Evolutionary conservation across 2,113 vertebrate genomes (phyloP).

Genomic region (Cichladusa arquata): DNA sequence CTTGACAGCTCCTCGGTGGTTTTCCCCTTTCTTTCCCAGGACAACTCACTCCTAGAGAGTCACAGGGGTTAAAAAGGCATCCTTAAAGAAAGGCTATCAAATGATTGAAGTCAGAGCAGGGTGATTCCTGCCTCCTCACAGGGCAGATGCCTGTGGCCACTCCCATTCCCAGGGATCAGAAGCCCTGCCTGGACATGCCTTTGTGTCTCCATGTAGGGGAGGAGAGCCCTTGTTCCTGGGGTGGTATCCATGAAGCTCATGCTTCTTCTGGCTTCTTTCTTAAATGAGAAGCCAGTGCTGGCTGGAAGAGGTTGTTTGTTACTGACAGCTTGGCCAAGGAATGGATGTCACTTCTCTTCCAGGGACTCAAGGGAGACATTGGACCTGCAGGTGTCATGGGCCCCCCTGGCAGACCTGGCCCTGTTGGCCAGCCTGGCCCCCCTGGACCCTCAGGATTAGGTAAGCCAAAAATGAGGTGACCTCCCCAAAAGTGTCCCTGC

Average conservation of each 20-base stretch:
- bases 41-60: neutral
- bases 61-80: neutral
- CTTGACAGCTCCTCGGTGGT: neutral
- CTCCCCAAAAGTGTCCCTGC: neutral
- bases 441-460: constrained; percentile 86
- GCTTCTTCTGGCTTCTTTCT: neutral
- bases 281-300: neutral
- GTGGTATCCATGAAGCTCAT: neutral
- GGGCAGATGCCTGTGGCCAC: neutral
- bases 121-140: neutral
- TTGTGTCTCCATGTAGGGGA: accelerated
- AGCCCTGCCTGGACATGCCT: neutral
- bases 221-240: neutral
- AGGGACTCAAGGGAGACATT: constrained; percentile 90
- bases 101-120: neutral
- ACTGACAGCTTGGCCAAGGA: neutral
- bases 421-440: constrained; percentile 85
- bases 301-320: neutral
- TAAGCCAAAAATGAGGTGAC: constrained; percentile 50
- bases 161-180: neutral
- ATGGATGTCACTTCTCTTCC: constrained; percentile 13
- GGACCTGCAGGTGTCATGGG: constrained; percentile 84
- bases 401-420: constrained; percentile 86
- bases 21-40: neutral
- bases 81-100: neutral